These are phyloP conservation scores for Sylvia atricapilla DNA, from an alignment of 2,113 vertebrate species.

Conservation along the genomic window DNA sequence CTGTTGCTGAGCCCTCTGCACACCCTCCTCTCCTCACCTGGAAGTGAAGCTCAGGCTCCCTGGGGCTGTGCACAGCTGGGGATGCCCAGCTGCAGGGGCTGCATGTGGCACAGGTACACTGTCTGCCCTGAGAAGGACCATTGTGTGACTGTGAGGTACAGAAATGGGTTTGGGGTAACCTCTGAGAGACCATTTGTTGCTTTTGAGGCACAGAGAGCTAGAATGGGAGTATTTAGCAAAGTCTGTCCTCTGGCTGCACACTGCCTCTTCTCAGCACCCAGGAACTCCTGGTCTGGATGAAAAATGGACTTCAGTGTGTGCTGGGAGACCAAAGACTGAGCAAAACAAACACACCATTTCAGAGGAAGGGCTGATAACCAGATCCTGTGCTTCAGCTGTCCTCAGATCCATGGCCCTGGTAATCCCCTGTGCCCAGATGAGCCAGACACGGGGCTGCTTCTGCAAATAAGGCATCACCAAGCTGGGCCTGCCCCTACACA, in stretches of 20 bases:
- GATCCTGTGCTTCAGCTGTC: neutral
- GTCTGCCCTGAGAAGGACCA: neutral
- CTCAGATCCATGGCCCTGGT: neutral
- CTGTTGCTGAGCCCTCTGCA: neutral
- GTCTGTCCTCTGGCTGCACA: neutral
- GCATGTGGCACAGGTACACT: accelerated
- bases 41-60: neutral
- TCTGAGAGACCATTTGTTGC: neutral
- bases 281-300: neutral
- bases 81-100: neutral
- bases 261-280: neutral
- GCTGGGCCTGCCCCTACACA: neutral
- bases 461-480: accelerated
- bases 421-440: neutral
- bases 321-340: neutral
- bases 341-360: neutral
- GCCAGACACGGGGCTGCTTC: neutral
- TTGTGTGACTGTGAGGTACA: neutral
- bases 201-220: neutral
- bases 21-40: neutral
- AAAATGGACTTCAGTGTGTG: neutral
- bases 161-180: neutral
- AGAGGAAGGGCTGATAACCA: neutral
- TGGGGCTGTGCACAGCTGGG: neutral
- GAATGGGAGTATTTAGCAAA: neutral